Base-by-base conservation (phyloP, 2,113 vertebrate species). In the Pseudorasbora parva region DNA sequence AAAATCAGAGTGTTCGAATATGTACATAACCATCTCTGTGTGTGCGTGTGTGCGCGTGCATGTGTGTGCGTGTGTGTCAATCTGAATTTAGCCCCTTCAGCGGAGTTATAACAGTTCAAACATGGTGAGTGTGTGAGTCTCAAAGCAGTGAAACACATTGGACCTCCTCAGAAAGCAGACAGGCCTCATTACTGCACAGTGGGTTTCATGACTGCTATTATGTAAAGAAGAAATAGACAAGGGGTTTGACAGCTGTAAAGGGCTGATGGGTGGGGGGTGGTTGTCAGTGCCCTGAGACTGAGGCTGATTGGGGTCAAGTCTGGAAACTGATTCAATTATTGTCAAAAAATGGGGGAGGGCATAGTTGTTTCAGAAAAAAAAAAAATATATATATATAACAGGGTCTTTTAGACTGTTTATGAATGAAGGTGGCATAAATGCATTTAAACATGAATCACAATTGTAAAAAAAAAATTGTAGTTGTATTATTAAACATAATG, bases 171-270 rank as follows among this genome's bases (percentile, higher is more conserved):
- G 54, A 79, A 19, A 47, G 59, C n/a, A 49, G 43, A 6, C 23
- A 30, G 41, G 77, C 74, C 74, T 76, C 74, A 76, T 79, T 79
- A 66, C 43, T 27, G 77, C 77, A 47, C 37, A 64, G 77, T 21
- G 78, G 33, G 78, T 51, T n/a, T 66, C 43, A 66, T 41, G 76
- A 78, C 56, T 11, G n/a, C 25, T 17, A 79, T 66, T 80, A 80
- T 80, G 60, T 80, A 80, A 80, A 80, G 45, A 80, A 45, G 25
- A 80, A 80, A 79, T 19, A 79, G 59, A 79, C 77, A 47, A 47
- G 8, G 45, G 43, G 8, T 80, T 66, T 80, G 78, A 80, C 60
- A 80, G 59, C 27, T 49, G 17, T 66, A 49, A 80, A 14, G 17
- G 43, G 43, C 10, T 66, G 59, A 66, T 33, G 45, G 47, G 43